Conservation (phyloP, 1,140 invertebrate genomes). For the Solenopsis invicta region DNA sequence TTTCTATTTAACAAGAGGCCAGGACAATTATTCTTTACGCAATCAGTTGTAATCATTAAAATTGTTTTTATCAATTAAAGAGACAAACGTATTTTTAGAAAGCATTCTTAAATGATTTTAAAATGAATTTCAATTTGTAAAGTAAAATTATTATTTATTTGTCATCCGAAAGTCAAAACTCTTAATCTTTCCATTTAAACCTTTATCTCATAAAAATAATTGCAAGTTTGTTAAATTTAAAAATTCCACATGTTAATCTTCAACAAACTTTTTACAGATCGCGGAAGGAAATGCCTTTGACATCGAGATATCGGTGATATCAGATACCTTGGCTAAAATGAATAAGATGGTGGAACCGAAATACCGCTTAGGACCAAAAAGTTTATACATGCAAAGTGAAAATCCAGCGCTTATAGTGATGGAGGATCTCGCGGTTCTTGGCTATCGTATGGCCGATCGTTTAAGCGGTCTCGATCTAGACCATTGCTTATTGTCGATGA, state of each 20-base stretch:
- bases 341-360: conserved; percentile 72
- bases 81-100: not conserved
- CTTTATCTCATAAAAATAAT: conserved; percentile 16
- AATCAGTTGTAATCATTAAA: not conserved
- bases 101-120: not conserved
- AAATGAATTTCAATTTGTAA: not conserved
- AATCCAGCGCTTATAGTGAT: conserved; percentile 86
- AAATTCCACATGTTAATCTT: not conserved
- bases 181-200: not conserved
- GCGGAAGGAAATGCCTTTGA: conserved; percentile 75
- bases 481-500: conserved; percentile 86
- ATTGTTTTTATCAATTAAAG: not conserved
- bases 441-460: conserved; percentile 88
- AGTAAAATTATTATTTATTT: conserved; percentile 17
- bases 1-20: not conserved
- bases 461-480: conserved; percentile 87
- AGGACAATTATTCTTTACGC: not conserved
- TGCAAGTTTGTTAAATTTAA: not conserved
- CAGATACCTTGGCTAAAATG: conserved; percentile 81
- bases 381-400: conserved; percentile 78
- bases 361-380: conserved; percentile 75
- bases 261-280: conserved; percentile 74
- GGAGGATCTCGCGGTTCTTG: conserved; percentile 87
- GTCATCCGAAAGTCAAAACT: not conserved
- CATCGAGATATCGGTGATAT: conserved; percentile 84